A percentile compares a stretch with the other conserved stretches of the same genome.
phyloP scores from a whole-genome alignment of 2,888 invertebrate species.

The Nemotelus pantherinus region DNA sequence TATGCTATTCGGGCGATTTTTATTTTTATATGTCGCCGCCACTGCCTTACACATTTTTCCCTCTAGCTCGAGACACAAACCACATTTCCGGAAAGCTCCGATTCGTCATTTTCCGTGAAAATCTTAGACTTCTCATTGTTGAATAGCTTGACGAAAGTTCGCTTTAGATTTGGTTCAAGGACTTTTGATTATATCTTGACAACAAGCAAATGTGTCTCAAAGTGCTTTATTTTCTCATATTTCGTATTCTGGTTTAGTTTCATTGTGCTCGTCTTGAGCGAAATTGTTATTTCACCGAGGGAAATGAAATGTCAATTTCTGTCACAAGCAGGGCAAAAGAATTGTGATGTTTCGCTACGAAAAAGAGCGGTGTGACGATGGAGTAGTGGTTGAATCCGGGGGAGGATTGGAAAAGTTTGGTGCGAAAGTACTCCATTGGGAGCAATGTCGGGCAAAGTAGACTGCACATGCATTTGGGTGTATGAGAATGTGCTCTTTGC shows the following conservation, averaged over 20 bases:
- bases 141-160: no score
- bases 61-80: neutral
- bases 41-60: neutral
- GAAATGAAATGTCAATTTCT: slow-evolving; percentile 49
- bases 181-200: slow-evolving; percentile 10
- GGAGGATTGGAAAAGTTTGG: neutral
- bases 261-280: slow-evolving; percentile 6
- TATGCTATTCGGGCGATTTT: no score
- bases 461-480: no score
- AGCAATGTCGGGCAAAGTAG: neutral
- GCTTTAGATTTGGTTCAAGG: slow-evolving; percentile 6
- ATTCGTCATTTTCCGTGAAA: neutral
- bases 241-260: slow-evolving; percentile 20
- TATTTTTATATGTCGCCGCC: no score
- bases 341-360: neutral
- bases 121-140: neutral
- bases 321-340: slow-evolving; percentile 37
- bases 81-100: neutral
- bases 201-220: slow-evolving; percentile 7
- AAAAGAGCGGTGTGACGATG: neutral
- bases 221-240: slow-evolving; percentile 1
- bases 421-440: neutral
- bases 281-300: neutral
- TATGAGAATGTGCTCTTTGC: no score
- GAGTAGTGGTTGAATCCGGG: neutral